Percentiles rank a stretch among this genome's conserved stretches.
Evolutionary conservation across 2,888 invertebrate species (phyloP).

Genomic region (Gonocerus acuteangulatus): DNA sequence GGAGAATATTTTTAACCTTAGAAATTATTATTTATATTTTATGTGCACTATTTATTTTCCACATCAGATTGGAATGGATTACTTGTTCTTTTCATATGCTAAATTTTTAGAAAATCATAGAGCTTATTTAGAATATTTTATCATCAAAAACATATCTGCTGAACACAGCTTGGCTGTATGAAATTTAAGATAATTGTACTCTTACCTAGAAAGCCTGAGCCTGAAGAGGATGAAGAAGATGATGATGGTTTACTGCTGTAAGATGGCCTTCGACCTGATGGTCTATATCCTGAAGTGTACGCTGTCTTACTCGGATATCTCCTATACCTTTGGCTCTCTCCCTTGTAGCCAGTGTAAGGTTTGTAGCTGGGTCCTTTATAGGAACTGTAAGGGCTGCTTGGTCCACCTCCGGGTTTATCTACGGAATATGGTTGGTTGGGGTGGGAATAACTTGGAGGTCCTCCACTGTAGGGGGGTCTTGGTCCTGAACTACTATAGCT

Average conservation of each 20-base stretch:
- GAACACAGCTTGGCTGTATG: too few species aligned
- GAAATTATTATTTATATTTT: too few species aligned
- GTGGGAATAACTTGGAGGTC: background rate
- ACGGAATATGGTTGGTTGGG: conserved; percentile 3
- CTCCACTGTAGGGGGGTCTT: conserved; percentile 10
- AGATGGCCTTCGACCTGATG: conserved; percentile 10
- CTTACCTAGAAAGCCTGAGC: conserved; percentile 21
- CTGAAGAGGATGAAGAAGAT: conserved; percentile 2
- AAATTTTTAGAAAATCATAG: too few species aligned
- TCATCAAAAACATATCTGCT: too few species aligned
- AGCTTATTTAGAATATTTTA: too few species aligned
- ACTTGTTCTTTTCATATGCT: too few species aligned
- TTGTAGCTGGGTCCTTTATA: conserved; percentile 2
- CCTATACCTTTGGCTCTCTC: conserved; percentile 1
- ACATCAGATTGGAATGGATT: too few species aligned
- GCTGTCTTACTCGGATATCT: conserved; percentile 14
- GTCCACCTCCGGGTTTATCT: background rate
- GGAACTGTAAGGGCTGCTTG: conserved; percentile 17
- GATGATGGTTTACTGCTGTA: conserved; percentile 8
- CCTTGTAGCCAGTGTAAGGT: conserved; percentile 16
- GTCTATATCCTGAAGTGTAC: conserved; percentile 13
- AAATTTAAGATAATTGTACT: too few species aligned
- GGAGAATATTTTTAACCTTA: too few species aligned
- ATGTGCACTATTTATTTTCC: too few species aligned
- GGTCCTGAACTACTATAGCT: background rate